Evolutionary conservation across 1,140 invertebrate species (phyloP).

Genomic region (Zaprionus gabonicus): DNA sequence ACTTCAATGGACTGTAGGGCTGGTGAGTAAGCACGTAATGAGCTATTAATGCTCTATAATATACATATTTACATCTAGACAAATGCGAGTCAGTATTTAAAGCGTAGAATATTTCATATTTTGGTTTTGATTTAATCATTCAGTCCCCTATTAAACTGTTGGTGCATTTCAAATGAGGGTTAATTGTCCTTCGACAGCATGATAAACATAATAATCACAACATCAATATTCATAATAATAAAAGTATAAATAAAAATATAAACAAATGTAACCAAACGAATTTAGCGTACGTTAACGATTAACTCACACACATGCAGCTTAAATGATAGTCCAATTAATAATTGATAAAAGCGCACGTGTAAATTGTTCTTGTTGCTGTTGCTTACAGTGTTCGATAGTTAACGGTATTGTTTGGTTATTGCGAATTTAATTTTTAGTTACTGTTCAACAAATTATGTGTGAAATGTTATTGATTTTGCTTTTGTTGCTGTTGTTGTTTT

Average conservation of each 20-base stretch:
- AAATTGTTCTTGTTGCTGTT: conserved; percentile 44
- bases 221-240: conserved; percentile 27
- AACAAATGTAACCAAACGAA: conserved; percentile 7
- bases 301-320: conserved; percentile 59
- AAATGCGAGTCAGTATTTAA: conserved; percentile 9
- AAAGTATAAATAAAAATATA: conserved; percentile 3
- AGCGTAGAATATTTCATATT: conserved; percentile 21
- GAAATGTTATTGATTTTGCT: conserved; percentile 60
- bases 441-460: conserved; percentile 42
- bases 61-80: conserved; percentile 14
- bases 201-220: conserved; percentile 32
- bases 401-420: conserved; percentile 42
- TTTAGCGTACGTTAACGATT: conserved; percentile 33
- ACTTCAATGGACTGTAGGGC: conserved; percentile 36
- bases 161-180: conserved; percentile 35
- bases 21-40: conserved; percentile 17
- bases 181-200: conserved; percentile 28
- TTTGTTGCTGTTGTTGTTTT: conserved; percentile 52
- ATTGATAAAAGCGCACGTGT: conserved; percentile 63
- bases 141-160: conserved; percentile 25
- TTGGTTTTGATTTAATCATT: conserved; percentile 18
- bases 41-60: neutral
- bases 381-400: conserved; percentile 74
- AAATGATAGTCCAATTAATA: conserved; percentile 47
- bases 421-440: conserved; percentile 30